phyloP scores from a whole-genome alignment of 2,888 invertebrate genomes.

The Megamerina dolium region DNA sequence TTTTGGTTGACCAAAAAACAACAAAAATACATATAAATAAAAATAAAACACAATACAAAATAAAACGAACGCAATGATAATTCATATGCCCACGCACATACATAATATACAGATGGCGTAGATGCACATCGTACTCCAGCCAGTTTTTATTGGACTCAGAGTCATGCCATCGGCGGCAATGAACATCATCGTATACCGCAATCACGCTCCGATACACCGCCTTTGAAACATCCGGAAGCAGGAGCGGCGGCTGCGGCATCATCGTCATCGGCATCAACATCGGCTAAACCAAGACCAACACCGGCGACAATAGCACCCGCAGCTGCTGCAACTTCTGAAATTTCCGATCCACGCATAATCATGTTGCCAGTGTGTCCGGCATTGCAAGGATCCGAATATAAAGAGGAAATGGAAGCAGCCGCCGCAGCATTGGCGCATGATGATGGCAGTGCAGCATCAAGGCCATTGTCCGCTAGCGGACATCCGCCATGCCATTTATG shows the following conservation, averaged over 20 bases:
- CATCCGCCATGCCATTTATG: conserved; percentile 47
- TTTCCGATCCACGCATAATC: conserved; percentile 42
- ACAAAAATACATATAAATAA: too few species aligned
- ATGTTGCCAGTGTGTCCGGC: conserved; percentile 44
- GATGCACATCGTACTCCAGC: conserved; percentile 43
- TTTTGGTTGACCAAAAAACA: too few species aligned
- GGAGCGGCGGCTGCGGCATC: too few species aligned
- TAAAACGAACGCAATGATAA: too few species aligned
- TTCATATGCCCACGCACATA: too few species aligned
- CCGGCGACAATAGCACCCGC: conserved; percentile 23
- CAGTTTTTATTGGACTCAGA: conserved; percentile 67
- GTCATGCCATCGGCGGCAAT: conserved; percentile 65
- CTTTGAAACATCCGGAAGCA: too few species aligned
- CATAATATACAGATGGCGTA: too few species aligned
- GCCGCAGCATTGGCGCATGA: conserved; percentile 36
- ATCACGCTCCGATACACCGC: too few species aligned
- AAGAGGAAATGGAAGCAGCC: conserved; percentile 43
- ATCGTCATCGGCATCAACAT: conserved; percentile 29
- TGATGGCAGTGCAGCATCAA: conserved; percentile 35
- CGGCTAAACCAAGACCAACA: conserved; percentile 10
- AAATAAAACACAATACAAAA: too few species aligned
- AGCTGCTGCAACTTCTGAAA: conserved; percentile 17
- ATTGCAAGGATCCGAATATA: conserved; percentile 42
- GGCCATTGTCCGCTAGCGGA: conserved; percentile 40
- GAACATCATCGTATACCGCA: conserved; percentile 53